These are phyloP conservation scores for Illadopsis cleaveri DNA, from an alignment of 2,113 vertebrate genomes.

Conservation along the genomic window DNA sequence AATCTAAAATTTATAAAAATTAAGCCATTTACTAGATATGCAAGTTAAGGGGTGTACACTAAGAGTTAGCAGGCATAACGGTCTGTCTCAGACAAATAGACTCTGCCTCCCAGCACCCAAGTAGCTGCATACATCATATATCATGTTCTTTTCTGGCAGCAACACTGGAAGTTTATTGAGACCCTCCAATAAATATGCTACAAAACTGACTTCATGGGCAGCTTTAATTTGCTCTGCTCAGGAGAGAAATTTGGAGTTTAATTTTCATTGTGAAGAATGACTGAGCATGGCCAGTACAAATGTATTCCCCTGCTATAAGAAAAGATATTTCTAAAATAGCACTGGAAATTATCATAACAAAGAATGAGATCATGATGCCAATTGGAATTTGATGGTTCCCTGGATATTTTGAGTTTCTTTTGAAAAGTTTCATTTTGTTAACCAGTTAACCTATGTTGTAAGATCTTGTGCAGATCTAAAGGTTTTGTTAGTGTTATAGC, in stretches of 20 bases:
- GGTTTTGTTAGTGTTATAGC: background rate
- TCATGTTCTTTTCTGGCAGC: background rate
- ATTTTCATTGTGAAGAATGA: background rate
- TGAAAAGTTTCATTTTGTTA: background rate
- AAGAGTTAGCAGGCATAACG: background rate
- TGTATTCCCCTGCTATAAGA: background rate
- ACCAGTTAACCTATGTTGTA: background rate
- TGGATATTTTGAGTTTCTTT: background rate
- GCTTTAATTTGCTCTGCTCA: background rate
- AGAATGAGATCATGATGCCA: background rate
- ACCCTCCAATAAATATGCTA: background rate
- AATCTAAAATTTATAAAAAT: background rate
- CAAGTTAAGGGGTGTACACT: background rate
- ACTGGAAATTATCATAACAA: slow-evolving; percentile 45
- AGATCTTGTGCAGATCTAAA: background rate
- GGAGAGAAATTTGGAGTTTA: background rate
- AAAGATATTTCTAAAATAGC: slow-evolving; percentile 33
- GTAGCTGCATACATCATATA: background rate
- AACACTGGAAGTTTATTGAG: background rate
- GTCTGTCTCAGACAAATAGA: background rate
- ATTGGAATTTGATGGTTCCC: background rate
- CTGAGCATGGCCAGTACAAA: background rate
- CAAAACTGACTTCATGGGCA: background rate
- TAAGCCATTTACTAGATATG: background rate
- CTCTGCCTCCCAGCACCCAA: background rate